phyloP scores from a whole-genome alignment of 2,888 invertebrate genomes.

The Chouioia cunea region DNA sequence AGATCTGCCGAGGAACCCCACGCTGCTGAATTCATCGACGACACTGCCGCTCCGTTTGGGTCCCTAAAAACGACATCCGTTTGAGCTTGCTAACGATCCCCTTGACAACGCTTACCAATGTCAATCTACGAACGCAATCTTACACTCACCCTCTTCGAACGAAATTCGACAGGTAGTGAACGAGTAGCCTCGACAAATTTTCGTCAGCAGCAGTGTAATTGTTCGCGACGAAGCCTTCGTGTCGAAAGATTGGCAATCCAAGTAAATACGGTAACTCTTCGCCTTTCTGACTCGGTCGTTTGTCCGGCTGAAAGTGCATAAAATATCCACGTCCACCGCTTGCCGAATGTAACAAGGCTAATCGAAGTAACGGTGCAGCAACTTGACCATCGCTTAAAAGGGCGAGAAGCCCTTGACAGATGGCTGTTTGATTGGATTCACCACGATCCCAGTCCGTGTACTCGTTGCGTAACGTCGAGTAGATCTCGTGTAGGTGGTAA shows the following conservation, averaged over 20 bases:
- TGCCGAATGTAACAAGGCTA: constrained; percentile 84
- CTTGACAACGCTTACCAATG: too few relatives aligned
- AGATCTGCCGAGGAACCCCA: constrained; percentile 54
- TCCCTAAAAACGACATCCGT: constrained; percentile 70
- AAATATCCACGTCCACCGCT: constrained; percentile 87
- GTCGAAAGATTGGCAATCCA: constrained; percentile 81
- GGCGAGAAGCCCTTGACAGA: constrained; percentile 83
- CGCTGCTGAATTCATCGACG: constrained; percentile 61
- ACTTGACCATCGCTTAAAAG: constrained; percentile 93
- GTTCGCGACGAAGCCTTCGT: constrained; percentile 72
- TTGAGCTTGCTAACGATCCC: too few relatives aligned
- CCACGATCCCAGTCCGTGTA: constrained; percentile 97
- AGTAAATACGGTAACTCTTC: constrained; percentile 89
- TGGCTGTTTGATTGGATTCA: constrained; percentile 81
- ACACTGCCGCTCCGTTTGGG: constrained; percentile 72
- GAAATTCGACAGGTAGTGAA: constrained; percentile 90
- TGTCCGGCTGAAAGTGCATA: constrained; percentile 88
- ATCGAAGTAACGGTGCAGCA: constrained; percentile 84
- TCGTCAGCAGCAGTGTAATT: constrained; percentile 86
- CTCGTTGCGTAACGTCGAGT: constrained; percentile 92
- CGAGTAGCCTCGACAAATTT: constrained; percentile 81
- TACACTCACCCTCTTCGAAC: constrained; percentile 85
- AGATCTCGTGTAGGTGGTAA: constrained; percentile 95
- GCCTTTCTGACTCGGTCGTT: constrained; percentile 86
- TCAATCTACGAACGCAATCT: background rate